phyloP scores from a whole-genome alignment of 1,140 invertebrate genomes.

The Cyclargus thomasi region DNA sequence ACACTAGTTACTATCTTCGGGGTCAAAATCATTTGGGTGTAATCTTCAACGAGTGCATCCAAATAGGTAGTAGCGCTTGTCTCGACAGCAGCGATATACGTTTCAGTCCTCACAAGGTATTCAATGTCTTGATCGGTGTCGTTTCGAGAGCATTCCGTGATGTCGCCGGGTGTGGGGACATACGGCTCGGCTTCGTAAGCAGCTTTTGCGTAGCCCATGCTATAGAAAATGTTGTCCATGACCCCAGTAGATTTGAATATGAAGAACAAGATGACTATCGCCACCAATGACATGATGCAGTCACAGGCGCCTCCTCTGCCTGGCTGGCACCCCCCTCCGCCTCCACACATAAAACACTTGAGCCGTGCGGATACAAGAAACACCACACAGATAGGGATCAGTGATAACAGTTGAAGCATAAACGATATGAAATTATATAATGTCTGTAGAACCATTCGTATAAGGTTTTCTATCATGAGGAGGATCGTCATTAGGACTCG shows the following conservation, averaged over 20 bases:
- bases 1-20: not conserved
- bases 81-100: not conserved
- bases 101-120: slow-evolving; percentile 8
- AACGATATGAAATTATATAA: slow-evolving; percentile 63
- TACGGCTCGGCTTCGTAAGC: slow-evolving; percentile 27
- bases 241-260: slow-evolving; percentile 56
- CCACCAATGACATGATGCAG: slow-evolving; percentile 49
- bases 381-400: slow-evolving; percentile 56
- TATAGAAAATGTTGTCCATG: slow-evolving; percentile 55
- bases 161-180: slow-evolving; percentile 45
- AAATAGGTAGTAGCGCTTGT: not conserved
- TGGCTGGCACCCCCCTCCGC: slow-evolving; percentile 45
- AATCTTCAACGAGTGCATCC: not conserved
- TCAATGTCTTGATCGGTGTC: slow-evolving; percentile 31
- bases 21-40: not conserved
- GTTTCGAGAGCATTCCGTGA: slow-evolving; percentile 49
- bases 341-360: slow-evolving; percentile 56
- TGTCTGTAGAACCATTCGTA: slow-evolving; percentile 56
- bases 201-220: slow-evolving; percentile 47
- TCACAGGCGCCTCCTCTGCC: slow-evolving; percentile 48
- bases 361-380: slow-evolving; percentile 51
- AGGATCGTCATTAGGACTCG: slow-evolving; percentile 58
- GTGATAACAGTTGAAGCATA: slow-evolving; percentile 53
- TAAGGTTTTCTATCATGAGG: slow-evolving; percentile 58
- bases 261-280: slow-evolving; percentile 49